These are phyloP conservation scores for Lagopus muta DNA, from an alignment of 2,113 vertebrate genomes.

Conservation along the genomic window DNA sequence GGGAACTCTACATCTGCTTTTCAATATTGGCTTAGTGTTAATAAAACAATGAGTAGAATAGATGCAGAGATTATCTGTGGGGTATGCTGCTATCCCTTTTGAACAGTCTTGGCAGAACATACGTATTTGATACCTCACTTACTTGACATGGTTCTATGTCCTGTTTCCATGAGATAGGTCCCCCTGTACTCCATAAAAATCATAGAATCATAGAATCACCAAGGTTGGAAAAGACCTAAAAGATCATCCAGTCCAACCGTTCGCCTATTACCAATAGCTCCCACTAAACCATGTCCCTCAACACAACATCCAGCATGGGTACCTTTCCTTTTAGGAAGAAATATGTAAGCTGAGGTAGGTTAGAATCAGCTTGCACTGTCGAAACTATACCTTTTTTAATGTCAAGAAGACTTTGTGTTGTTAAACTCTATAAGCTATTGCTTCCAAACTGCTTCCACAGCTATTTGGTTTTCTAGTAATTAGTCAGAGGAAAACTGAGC, in stretches of 20 bases:
- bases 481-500: not conserved
- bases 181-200: not conserved
- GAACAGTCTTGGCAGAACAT: not conserved
- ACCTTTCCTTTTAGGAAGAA: not conserved
- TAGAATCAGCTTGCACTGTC: not conserved
- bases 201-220: no score
- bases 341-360: not conserved
- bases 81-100: not conserved
- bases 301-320: no score
- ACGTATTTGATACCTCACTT: not conserved
- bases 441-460: not conserved
- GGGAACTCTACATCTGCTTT: not conserved
- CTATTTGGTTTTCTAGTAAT: not conserved
- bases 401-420: not conserved
- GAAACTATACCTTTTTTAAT: not conserved
- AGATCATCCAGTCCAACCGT: no score
- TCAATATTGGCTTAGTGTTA: not conserved
- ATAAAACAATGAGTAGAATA: not conserved
- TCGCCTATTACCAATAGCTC: no score
- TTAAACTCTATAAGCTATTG: not conserved
- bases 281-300: no score
- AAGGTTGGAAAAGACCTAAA: no score
- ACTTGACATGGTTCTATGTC: rapidly evolving
- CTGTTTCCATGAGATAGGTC: not conserved
- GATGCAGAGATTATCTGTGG: not conserved